Percentiles rank a stretch among this genome's conserved stretches.
Conservation (phyloP, 2,797 vertebrate genomes). For the Kryptolebias ocellatus region DNA sequence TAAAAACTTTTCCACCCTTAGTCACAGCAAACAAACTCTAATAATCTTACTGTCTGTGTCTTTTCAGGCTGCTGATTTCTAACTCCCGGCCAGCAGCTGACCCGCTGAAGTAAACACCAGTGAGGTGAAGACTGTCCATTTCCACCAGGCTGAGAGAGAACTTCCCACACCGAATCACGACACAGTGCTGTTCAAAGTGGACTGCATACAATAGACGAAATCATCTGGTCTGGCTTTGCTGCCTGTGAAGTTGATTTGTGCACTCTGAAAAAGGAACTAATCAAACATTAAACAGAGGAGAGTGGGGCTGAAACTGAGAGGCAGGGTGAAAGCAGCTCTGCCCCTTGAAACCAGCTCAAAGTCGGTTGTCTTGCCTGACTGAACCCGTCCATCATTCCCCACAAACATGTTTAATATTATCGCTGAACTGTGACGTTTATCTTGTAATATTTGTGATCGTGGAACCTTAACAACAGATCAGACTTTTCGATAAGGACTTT, state of each 20-base stretch:
- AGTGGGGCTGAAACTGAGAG: slow-evolving; percentile 42
- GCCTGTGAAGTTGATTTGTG: slow-evolving; percentile 41
- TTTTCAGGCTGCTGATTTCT: slow-evolving; percentile 58
- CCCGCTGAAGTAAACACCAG: slow-evolving; percentile 37
- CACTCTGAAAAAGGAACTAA: slow-evolving; percentile 40
- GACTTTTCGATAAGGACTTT: slow-evolving; percentile 20
- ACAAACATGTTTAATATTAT: slow-evolving; percentile 35
- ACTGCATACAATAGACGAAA: slow-evolving; percentile 27
- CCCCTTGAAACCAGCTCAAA: slow-evolving; percentile 24
- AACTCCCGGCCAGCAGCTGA: slow-evolving; percentile 22
- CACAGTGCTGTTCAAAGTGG: slow-evolving; percentile 21
- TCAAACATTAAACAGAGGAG: slow-evolving; percentile 58
- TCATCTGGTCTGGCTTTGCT: slow-evolving; percentile 37
- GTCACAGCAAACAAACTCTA: slow-evolving; percentile 24
- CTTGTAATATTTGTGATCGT: slow-evolving; percentile 33
- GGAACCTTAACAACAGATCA: slow-evolving; percentile 36
- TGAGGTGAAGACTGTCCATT: slow-evolving; percentile 27
- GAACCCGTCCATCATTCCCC: slow-evolving; percentile 40
- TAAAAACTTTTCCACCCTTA: not conserved
- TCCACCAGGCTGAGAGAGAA: slow-evolving; percentile 42
- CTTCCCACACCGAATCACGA: slow-evolving; percentile 29
- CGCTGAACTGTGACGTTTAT: slow-evolving; percentile 33
- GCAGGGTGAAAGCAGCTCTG: slow-evolving; percentile 17
- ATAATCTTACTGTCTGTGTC: slow-evolving; percentile 51
- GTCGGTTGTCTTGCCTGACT: slow-evolving; percentile 10